Base-by-base conservation (phyloP, 2,113 vertebrate species). In the Platichthys stellatus region DNA sequence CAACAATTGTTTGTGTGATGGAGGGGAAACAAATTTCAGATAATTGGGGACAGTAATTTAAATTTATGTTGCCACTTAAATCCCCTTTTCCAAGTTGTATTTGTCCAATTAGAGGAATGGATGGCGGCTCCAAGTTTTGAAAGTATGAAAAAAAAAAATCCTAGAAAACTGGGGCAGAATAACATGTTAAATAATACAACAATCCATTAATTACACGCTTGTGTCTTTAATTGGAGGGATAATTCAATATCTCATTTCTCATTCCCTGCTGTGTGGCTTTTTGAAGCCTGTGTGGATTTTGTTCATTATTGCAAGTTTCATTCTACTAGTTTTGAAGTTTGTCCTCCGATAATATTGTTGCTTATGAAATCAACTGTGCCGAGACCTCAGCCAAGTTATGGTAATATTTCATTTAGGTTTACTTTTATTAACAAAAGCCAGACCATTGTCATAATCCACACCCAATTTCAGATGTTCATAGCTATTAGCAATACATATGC, bases 41-140 rank as follows among this genome's bases (percentile, higher is more conserved):
- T 89, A 82, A 91, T 76, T 89, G 70, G 74, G 90, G 64, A 76
- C 75, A 74, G 82, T 82, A 84, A 91, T 88, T 88, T 71, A 84
- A 91, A 91, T 90, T 66, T 73, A 89, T 90, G 87, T 89, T 73
- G 57, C 80, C 54, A 72, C 75, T 83, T 80, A 76, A 84, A 82
- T 75, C 61, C 75, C 69, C 56, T 60, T 74, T 76, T 73, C 18
- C 28, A 57, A 74, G 69, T 83, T 88, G 82, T 83, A 85, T 90
- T 86, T 82, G 64, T 24, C 53, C 63, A 68, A 65, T 80, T 74
- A 86, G 75, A 75, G 72, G 62, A 89, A 86, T 80, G 74, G 81
- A 86, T 79, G 11, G 3, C 7, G 3, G 18, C 14, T 64, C 28
- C 0, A 68, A 73, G 31, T 84, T 69, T 69, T 81, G 15, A 64